Evolutionary conservation across 2,888 invertebrate genomes (phyloP), one percentile per base, ranked within the genome.

Genomic region (Acronicta leporina): DNA sequence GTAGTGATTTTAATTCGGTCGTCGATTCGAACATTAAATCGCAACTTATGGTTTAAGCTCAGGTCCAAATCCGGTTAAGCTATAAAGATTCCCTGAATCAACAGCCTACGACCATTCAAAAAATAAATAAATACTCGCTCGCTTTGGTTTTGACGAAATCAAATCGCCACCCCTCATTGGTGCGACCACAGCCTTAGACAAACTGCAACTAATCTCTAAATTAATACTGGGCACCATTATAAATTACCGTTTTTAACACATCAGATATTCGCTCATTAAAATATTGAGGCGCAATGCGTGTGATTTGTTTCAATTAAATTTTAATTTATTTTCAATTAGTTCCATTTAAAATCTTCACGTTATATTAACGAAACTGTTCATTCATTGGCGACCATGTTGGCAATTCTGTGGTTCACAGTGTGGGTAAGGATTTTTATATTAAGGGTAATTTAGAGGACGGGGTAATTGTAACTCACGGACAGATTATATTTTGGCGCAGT

Each of bases 301-400:
- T 25, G 30, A 63, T 55, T 41, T 66, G 73, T 68, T 60, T 55
- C 54, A 67, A 68, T 68, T 60, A 60, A 35, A 16, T 46, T 59
- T 49, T 20, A 1, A 42, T 46, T 52, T 51, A 20, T 63, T 55
- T 45, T 46, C 33, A 50, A 67, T 69, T 52, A 67, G 73, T 73
- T 69, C 55, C 68, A 25, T 41, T 55, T 53, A 49, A 50, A 58
- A 52, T 55, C 20, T 69, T 67, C 73, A 67, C 30, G 68, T 49
- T 55, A 2, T n/a, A 30, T 55, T 40, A 73, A 55, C 48, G 13
- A 5, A 16, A 30, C 27, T 40, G 42, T 41, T 60, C 35, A 50
- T 9, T 50, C 43, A 35, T 42, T 35, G 40, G 27, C 40, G 48
- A 55, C 8, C 51, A 69, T 69, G 68, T 46, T 61, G 35, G 44